Conservation (phyloP, 2,888 invertebrate genomes). For the Chrysotoxum bicinctum region DNA sequence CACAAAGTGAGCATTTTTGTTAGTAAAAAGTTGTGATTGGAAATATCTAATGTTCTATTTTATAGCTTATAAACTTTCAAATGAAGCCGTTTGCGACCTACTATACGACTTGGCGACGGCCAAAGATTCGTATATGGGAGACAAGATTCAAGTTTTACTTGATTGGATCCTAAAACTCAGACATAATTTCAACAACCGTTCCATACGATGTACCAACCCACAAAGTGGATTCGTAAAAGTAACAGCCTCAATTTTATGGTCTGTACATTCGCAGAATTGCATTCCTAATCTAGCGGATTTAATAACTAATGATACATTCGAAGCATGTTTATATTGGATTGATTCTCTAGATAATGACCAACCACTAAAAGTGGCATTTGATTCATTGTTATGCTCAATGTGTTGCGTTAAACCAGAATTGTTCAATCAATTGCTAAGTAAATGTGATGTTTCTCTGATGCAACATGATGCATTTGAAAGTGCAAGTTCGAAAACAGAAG, state of each 20-base stretch:
- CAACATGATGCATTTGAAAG: slow-evolving; percentile 54
- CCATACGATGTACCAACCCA: slow-evolving; percentile 79
- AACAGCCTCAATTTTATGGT: slow-evolving; percentile 91
- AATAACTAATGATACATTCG: slow-evolving; percentile 89
- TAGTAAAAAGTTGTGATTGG: background rate
- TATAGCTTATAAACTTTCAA: slow-evolving; percentile 81
- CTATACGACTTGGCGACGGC: slow-evolving; percentile 90
- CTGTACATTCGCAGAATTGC: slow-evolving; percentile 85
- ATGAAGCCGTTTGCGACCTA: slow-evolving; percentile 88
- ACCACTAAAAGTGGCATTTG: slow-evolving; percentile 91
- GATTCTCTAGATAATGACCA: slow-evolving; percentile 86
- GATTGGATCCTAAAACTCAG: slow-evolving; percentile 85
- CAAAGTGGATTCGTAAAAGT: slow-evolving; percentile 86
- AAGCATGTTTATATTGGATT: slow-evolving; percentile 90
- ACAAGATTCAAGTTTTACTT: slow-evolving; percentile 86
- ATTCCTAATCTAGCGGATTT: slow-evolving; percentile 86
- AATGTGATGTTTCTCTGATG: slow-evolving; percentile 84
- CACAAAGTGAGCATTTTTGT: slow-evolving; percentile 77
- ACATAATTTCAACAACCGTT: slow-evolving; percentile 78
- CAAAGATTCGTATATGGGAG: slow-evolving; percentile 82
- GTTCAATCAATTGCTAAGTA: slow-evolving; percentile 88
- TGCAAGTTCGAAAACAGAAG: slow-evolving; percentile 32
- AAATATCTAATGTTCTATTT: slow-evolving; percentile 7
- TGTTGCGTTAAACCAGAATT: slow-evolving; percentile 91
- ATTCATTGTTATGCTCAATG: slow-evolving; percentile 92